Conservation (phyloP, 2,113 vertebrate species). For the Acinonyx jubatus region DNA sequence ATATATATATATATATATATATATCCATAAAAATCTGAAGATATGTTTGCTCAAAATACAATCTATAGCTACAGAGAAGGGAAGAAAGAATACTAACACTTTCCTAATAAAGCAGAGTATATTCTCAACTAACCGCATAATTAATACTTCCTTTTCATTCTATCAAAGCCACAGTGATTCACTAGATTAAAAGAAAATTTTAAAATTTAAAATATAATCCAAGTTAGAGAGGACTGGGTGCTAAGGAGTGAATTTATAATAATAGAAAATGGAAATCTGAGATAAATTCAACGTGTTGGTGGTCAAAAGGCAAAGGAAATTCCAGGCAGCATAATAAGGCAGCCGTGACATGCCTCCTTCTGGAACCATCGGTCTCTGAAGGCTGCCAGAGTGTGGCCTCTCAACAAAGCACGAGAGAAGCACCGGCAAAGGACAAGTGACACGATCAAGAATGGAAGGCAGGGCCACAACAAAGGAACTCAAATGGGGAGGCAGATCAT, state of each 20-base stretch:
- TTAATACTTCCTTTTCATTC: neutral
- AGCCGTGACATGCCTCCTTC: rapidly evolving
- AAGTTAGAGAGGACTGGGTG: neutral
- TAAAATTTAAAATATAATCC: neutral
- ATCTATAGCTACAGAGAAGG: neutral
- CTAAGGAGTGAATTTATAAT: neutral
- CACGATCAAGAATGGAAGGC: rapidly evolving
- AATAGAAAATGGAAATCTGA: neutral
- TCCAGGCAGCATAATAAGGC: neutral
- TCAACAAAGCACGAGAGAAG: neutral
- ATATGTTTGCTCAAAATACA: neutral
- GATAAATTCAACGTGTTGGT: neutral
- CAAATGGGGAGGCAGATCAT: neutral
- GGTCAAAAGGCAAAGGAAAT: neutral
- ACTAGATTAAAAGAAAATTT: neutral
- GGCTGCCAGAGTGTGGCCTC: rapidly evolving
- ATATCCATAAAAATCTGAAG: neutral
- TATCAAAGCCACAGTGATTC: neutral
- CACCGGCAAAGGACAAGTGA: too few species aligned
- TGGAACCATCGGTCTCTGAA: rapidly evolving
- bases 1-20: neutral
- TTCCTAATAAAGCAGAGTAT: neutral
- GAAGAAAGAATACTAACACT: neutral
- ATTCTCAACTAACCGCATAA: constrained; percentile 25
- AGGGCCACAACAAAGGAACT: too few species aligned